Base-by-base conservation (phyloP, 1,140 invertebrate species). In the Heliconius hewitsoni region DNA sequence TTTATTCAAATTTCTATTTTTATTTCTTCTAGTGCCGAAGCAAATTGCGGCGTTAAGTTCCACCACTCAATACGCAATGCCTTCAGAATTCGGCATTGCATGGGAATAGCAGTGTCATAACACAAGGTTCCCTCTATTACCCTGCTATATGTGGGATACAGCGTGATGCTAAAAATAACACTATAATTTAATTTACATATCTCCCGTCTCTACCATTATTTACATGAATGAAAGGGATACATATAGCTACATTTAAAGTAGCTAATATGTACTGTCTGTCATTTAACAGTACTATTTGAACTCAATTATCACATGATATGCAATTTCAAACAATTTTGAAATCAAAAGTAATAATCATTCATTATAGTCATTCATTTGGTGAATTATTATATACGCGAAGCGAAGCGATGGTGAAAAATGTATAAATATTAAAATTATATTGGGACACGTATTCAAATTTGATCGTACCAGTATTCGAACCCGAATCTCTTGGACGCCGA, bases 281-380 rank as follows among this genome's bases (percentile, higher is more conserved):
- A 66, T 66, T 66, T 66, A 30, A 66, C 55, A 66, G 9, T 27
- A 66, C 60, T 8, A 66, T 66, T 66, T 30, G 60, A 66, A 66
- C 9, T 66, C 60, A 66, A 66, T 66, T 66, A 66, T 66, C 60
- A 66, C 60, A 27, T 66, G 23, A 66, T 66, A 13, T 66, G 60
- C 60, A 66, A 66, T 66, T 66, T 66, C 11, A 66, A 66, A 66
- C 23, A 27, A 66, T 66, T 66, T 66, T 30, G 23, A 66, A 66
- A 66, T 66, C 9, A 66, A 66, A 8, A 5, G 1, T 66, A 66
- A 66, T 66, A 66, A 60, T 23, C 55, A 60, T 60, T 27, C 19
- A 60, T 60, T 60, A 60, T 60, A 8, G 8, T 23, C 19, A 60
- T 23, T 23, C 19, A 60, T 23, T 60, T 60, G 3, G 55, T 60